These are phyloP conservation scores for Chrysodeixis includens DNA, from an alignment of 2,888 invertebrate genomes.

Conservation along the genomic window DNA sequence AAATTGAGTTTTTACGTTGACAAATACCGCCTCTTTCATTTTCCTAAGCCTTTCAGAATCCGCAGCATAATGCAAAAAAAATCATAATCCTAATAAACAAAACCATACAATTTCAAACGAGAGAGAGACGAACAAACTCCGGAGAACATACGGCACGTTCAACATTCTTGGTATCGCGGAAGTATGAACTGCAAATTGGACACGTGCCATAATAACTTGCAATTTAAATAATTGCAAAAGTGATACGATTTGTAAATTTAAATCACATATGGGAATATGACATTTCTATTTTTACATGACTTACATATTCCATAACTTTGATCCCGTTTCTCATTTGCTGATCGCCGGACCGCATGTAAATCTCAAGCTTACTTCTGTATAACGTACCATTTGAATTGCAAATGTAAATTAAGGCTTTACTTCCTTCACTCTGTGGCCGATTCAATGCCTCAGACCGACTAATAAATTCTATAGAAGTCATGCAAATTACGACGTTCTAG, in stretches of 20 bases:
- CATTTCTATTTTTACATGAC: conserved; percentile 24
- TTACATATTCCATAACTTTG: conserved; percentile 38
- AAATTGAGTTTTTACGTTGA: not conserved
- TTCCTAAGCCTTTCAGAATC: not conserved
- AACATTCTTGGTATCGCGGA: conserved; percentile 15
- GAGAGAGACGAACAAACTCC: conserved; percentile 10
- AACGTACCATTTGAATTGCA: conserved; percentile 72
- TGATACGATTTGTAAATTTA: conserved; percentile 34
- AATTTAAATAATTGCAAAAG: conserved; percentile 33
- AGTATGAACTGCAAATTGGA: conserved; percentile 30
- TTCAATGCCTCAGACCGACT: conserved; percentile 38
- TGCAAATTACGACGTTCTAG: conserved; percentile 5
- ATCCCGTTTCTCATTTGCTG: conserved; percentile 41
- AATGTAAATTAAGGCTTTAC: conserved; percentile 68
- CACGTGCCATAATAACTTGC: conserved; percentile 35
- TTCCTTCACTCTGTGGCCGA: conserved; percentile 39
- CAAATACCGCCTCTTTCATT: not conserved
- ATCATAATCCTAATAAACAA: not conserved
- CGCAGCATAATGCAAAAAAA: not conserved
- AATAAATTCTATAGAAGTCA: conserved; percentile 41
- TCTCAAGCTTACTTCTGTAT: conserved; percentile 64
- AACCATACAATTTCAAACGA: conserved; percentile 3
- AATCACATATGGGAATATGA: conserved; percentile 30
- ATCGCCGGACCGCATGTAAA: conserved; percentile 61
- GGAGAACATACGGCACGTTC: conserved; percentile 12